Percentiles rank a stretch among this genome's conserved stretches.
Conservation (phyloP, 2,113 vertebrate species). For the Riparia riparia region DNA sequence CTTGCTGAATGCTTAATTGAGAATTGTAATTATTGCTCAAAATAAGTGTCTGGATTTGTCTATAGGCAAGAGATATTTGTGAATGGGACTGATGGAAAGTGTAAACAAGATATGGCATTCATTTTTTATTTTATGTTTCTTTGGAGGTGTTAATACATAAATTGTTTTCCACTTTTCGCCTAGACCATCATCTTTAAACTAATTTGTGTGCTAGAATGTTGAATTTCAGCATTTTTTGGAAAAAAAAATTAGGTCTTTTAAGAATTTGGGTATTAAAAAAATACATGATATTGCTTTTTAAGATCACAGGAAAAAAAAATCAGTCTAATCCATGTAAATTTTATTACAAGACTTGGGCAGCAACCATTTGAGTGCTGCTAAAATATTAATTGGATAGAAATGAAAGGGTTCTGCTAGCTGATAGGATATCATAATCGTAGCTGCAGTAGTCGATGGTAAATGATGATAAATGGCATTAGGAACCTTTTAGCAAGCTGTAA, state of each 20-base stretch:
- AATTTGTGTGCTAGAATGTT: not conserved
- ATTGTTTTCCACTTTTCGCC: not conserved
- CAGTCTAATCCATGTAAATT: slow-evolving; percentile 77
- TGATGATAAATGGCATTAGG: slow-evolving; percentile 91
- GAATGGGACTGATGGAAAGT: slow-evolving; percentile 25
- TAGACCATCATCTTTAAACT: not conserved
- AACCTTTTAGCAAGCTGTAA: slow-evolving; percentile 90
- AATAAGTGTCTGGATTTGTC: slow-evolving; percentile 17
- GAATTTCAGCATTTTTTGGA: slow-evolving; percentile 21
- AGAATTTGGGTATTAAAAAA: slow-evolving; percentile 28
- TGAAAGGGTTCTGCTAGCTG: slow-evolving; percentile 82
- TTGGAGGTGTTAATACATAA: not conserved
- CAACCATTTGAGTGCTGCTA: slow-evolving; percentile 84
- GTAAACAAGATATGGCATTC: not conserved
- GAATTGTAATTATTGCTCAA: slow-evolving; percentile 31
- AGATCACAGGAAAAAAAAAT: slow-evolving; percentile 48
- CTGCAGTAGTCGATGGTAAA: slow-evolving; percentile 85
- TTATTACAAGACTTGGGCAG: slow-evolving; percentile 77
- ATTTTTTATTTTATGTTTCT: not conserved
- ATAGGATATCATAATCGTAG: slow-evolving; percentile 88
- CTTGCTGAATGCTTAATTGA: slow-evolving; percentile 55
- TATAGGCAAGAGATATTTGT: slow-evolving; percentile 1
- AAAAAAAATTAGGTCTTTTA: slow-evolving; percentile 28
- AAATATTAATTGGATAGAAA: slow-evolving; percentile 90
- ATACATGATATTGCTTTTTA: slow-evolving; percentile 43